These are phyloP conservation scores for Antennarius maculatus DNA, from an alignment of 2,797 vertebrate genomes.

Conservation along the genomic window DNA sequence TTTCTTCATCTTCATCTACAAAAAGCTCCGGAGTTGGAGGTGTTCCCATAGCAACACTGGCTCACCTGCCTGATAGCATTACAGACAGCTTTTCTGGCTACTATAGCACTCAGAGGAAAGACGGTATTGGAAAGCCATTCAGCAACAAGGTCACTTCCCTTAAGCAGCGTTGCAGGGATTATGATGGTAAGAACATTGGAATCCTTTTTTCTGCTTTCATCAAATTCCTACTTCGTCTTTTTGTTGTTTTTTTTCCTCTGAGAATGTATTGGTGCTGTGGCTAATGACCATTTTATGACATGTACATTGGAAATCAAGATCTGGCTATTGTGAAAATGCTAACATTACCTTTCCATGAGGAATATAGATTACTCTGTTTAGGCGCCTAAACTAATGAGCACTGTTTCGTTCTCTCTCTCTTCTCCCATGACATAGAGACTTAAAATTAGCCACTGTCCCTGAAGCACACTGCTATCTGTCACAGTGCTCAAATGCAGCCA, in stretches of 20 bases:
- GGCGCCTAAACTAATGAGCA: constrained; percentile 73
- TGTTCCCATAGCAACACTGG: constrained; percentile 87
- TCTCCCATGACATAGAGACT: constrained; percentile 49
- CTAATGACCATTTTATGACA: neutral
- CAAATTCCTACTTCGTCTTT: neutral
- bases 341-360: constrained; percentile 29
- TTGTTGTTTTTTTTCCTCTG: neutral
- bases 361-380: constrained; percentile 55
- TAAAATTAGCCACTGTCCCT: constrained; percentile 71
- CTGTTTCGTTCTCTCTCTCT: constrained; percentile 49
- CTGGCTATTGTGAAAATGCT: neutral
- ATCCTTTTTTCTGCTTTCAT: neutral
- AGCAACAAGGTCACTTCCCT: constrained; percentile 82
- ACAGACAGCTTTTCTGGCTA: constrained; percentile 97
- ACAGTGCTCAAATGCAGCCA: constrained; percentile 44
- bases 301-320: constrained; percentile 9
- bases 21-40: constrained; percentile 83
- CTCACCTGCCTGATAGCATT: constrained; percentile 95
- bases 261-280: neutral
- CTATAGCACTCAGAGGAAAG: constrained; percentile 86
- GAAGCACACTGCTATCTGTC: constrained; percentile 55
- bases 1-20: constrained; percentile 82
- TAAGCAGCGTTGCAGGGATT: constrained; percentile 96
- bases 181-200: constrained; percentile 86
- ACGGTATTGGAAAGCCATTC: constrained; percentile 84